Evolutionary conservation across 2,797 vertebrate species (phyloP), one percentile per base, ranked within the genome.

Genomic region (Anabacerthia variegaticeps): DNA sequence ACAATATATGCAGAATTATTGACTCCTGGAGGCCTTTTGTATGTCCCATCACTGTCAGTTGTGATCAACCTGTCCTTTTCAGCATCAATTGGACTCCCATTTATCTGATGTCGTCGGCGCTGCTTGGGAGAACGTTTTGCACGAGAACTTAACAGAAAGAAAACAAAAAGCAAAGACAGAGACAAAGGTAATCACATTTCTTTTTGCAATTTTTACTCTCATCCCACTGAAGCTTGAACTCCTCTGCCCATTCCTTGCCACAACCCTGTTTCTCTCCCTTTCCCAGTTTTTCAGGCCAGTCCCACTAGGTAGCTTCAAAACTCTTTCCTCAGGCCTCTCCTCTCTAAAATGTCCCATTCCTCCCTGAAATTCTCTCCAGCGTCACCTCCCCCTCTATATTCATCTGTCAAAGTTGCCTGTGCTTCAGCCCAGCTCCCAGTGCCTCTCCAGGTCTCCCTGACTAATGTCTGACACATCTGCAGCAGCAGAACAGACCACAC

Each of bases 1-100:
- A 99, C 99, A 96, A 99, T 98, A 95, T 99, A 99, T 62, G 99
- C 99, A 30, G 99, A 99, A 86, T 99, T 99, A 98, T 99, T 99
- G 97, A 99, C 98, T 43, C 99, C 99, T 0, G 99, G 99, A 80
- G 99, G 99, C 85, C 99, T 99, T 96, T 99, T 99, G 97, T 99
- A 99, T 4, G 99, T 99, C 85, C 98, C 99, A 2, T 98, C 99
- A 14, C 99, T 99, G 81, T 99, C 99, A 0, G 98, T 98, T 65
- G 98, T 98, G 94, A 99, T 99, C 68, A 99, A 97, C 14, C 99
- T 97, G 95, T 99, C 99, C 97, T 99, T 99, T 97, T 99, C 99
- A 0, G 99, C 99, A 55, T 99, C 99, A 8, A 97, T 97, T 0
- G 98, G 98, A 84, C 98, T 99, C 52, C 99, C 98, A 0, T 99